Base-by-base conservation (phyloP, 2,888 invertebrate genomes). In the Sphecodes monilicornis region DNA sequence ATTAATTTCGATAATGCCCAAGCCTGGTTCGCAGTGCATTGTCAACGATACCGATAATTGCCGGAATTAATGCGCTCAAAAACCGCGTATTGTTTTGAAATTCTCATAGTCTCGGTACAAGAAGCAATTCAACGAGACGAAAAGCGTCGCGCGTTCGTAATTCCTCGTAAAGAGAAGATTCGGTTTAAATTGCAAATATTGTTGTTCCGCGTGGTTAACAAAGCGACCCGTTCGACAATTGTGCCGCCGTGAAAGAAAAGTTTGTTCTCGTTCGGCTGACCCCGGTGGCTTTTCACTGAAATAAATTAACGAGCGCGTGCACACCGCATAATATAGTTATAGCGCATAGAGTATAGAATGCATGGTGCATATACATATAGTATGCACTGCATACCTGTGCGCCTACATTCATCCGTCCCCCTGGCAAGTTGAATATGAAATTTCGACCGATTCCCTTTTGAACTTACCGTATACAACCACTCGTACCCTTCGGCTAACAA, bases 271-370 rank as follows among this genome's bases (percentile, higher is more conserved):
- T 75, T 71, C 64, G 71, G 32, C 41, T 11, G 36, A 68, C 66
- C 66, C 66, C 66, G 22, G n/a, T 64, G 32, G 46, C 46, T 72
- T 78, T 82, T 69, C 78, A 46, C 16, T 36, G 71, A 82, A 82
- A 82, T 82, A 82, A 82, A 82, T 82, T 84, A 84, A 84, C 82
- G 54, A 78, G 54, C 74, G 46, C 74, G 26, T 46, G 82, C 77
- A 73, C 76, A 83, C 76, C n/a, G n/a, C n/a, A n/a, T n/a, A n/a
- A n/a, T n/a, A n/a, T n/a, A n/a, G n/a, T n/a, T n/a, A n/a, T n/a
- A n/a, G n/a, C n/a, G n/a, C n/a, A 50, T 8, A 22, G 50, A 8
- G 50, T 6, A 8, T 50, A 50, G 50, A 50, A 22, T 8, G n/a
- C 50, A n/a, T 18, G 50, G 22, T 54, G 82, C 76, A n/a, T n/a